A percentile compares a stretch with the other conserved stretches of the same genome.
Conservation (phyloP, 1,140 invertebrate genomes). For the Leucophenga varia region DNA sequence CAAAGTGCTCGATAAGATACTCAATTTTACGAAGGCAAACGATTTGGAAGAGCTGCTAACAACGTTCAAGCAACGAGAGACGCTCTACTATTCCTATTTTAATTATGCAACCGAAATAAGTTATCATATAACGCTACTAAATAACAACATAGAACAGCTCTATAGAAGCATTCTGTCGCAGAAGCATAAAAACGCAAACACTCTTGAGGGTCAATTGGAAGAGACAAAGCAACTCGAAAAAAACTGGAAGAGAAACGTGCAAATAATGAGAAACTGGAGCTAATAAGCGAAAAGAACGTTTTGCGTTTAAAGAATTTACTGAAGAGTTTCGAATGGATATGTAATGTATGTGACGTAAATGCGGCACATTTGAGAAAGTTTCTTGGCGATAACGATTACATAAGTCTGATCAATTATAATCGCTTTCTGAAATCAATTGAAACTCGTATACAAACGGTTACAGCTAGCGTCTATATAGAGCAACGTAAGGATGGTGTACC, state of each 20-base stretch:
- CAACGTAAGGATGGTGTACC: constrained; percentile 27
- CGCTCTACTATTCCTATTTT: constrained; percentile 1
- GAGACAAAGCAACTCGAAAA: constrained; percentile 4
- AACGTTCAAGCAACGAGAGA: not conserved
- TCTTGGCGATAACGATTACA: constrained; percentile 34
- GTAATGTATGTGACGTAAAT: constrained; percentile 36
- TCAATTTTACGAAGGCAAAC: not conserved
- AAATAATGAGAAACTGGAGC: too few species aligned
- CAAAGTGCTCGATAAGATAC: too few species aligned
- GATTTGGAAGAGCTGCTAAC: not conserved
- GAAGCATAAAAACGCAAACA: not conserved
- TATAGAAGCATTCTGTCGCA: not conserved
- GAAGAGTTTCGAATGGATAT: constrained; percentile 36
- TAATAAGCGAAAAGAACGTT: constrained; percentile 28
- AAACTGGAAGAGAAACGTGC: constrained; percentile 2
- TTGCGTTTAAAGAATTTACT: constrained; percentile 30
- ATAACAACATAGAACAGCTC: not conserved
- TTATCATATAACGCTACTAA: not conserved
- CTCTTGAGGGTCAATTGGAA: not conserved
- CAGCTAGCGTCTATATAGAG: constrained; percentile 35
- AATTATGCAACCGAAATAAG: constrained; percentile 5
- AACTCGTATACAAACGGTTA: constrained; percentile 5
- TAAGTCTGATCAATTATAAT: constrained; percentile 34
- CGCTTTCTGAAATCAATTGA: constrained; percentile 20
- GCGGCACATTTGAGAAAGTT: constrained; percentile 19